phyloP scores from a whole-genome alignment of 2,113 vertebrate genomes.

The Odontophorus gujanensis region DNA sequence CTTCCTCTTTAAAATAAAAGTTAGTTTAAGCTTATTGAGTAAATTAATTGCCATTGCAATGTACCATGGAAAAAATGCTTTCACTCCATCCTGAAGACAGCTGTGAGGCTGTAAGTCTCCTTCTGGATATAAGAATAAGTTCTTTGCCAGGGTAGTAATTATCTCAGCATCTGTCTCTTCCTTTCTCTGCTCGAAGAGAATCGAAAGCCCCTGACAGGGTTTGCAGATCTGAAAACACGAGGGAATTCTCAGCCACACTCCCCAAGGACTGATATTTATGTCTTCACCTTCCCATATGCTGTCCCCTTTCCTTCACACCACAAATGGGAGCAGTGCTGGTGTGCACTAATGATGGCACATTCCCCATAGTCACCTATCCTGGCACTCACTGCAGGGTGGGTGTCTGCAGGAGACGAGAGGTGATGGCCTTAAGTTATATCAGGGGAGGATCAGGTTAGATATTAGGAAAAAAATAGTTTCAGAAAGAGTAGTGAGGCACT shows the following conservation, averaged over 20 bases:
- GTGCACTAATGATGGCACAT: rapidly evolving
- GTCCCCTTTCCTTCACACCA: neutral
- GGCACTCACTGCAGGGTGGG: rapidly evolving
- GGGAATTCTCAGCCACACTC: constrained; percentile 34
- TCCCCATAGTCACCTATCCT: neutral
- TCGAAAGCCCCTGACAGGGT: constrained; percentile 26
- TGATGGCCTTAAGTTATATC: too few species aligned
- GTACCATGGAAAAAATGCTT: constrained; percentile 58
- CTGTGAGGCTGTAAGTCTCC: constrained; percentile 60
- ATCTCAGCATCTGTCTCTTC: constrained; percentile 64
- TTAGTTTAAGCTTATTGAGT: constrained; percentile 72
- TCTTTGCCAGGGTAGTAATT: constrained; percentile 62
- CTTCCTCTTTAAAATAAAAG: constrained; percentile 63
- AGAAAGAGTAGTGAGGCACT: too few species aligned
- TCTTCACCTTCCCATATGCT: neutral
- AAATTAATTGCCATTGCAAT: constrained; percentile 73
- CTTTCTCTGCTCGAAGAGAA: neutral
- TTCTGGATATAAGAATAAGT: constrained; percentile 62
- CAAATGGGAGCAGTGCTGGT: rapidly evolving
- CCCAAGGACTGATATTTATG: neutral
- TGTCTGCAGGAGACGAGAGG: neutral
- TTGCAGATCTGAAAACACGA: constrained; percentile 19
- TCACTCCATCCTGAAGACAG: constrained; percentile 50
- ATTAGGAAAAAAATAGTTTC: too few species aligned
- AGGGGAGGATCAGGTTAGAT: too few species aligned